Percentiles rank a stretch among this genome's conserved stretches.
These are phyloP conservation scores for Hesperophylax magnus DNA, from an alignment of 1,140 invertebrate species.

Conservation along the genomic window DNA sequence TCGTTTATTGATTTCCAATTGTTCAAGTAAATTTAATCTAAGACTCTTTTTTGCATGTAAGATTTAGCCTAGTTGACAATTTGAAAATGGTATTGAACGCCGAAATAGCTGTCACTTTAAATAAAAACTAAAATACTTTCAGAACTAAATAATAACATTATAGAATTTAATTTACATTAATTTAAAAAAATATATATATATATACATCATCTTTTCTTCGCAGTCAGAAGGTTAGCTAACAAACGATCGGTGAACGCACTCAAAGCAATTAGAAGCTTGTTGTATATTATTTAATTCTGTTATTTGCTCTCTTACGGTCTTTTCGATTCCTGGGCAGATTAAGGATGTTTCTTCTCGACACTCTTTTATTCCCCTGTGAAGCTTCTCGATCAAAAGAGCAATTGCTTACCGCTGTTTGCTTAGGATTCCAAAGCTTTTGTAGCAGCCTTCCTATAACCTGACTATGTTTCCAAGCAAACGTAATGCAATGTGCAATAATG, in stretches of 20 bases:
- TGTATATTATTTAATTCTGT: background rate
- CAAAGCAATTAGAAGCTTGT: conserved; percentile 46
- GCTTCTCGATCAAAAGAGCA: conserved; percentile 31
- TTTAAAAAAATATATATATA: background rate
- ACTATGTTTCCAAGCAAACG: conserved; percentile 10
- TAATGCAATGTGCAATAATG: background rate
- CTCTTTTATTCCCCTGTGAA: conserved; percentile 7
- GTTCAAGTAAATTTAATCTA: no score
- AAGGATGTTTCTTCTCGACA: conserved; percentile 22
- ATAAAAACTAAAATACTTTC: no score
- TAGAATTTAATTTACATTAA: no score
- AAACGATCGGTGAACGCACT: conserved; percentile 31
- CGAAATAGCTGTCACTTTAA: no score
- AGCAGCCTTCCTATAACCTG: background rate
- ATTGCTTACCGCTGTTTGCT: conserved; percentile 22
- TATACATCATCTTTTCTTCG: background rate
- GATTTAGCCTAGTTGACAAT: no score
- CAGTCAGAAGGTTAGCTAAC: background rate
- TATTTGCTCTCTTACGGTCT: conserved; percentile 8
- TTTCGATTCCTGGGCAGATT: conserved; percentile 40
- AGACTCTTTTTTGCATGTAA: no score
- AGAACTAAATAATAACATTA: no score
- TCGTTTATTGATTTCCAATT: no score
- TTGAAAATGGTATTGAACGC: no score
- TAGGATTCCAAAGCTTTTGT: conserved; percentile 25